These are phyloP conservation scores for Meiosimyza decipiens DNA, from an alignment of 2,888 invertebrate species.

Conservation along the genomic window DNA sequence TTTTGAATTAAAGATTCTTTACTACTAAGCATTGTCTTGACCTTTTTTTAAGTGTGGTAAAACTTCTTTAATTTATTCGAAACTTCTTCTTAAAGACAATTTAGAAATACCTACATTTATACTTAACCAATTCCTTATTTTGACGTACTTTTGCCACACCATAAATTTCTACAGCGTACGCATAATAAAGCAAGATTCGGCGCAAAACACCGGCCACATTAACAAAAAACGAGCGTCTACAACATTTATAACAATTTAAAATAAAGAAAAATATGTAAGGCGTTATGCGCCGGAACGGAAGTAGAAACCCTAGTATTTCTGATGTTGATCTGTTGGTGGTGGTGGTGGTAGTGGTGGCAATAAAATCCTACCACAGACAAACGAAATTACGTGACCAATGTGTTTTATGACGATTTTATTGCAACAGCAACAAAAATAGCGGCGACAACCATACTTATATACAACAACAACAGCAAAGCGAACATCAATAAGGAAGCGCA, in stretches of 20 bases:
- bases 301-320: constrained; percentile 28
- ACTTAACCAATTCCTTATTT: not conserved
- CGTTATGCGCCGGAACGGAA: constrained; percentile 22
- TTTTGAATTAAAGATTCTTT: constrained; percentile 3
- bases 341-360: constrained; percentile 49
- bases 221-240: constrained; percentile 37
- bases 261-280: constrained; percentile 49
- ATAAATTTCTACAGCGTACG: constrained; percentile 52
- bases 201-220: constrained; percentile 46
- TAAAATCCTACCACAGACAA: constrained; percentile 66
- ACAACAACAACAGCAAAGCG: not conserved
- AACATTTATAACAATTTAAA: constrained; percentile 65
- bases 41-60: too few relatives aligned
- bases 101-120: too few relatives aligned
- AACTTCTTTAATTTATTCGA: too few relatives aligned
- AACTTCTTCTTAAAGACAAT: too few relatives aligned
- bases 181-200: constrained; percentile 48
- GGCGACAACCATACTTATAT: not conserved
- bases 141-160: constrained; percentile 54
- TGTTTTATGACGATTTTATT: constrained; percentile 67
- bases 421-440: constrained; percentile 47
- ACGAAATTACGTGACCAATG: constrained; percentile 67
- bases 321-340: not conserved
- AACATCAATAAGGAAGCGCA: constrained; percentile 30
- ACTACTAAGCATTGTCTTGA: too few relatives aligned